Evolutionary conservation across 1,140 invertebrate genomes (phyloP).

Genomic region (Aphaenogaster floridana): DNA sequence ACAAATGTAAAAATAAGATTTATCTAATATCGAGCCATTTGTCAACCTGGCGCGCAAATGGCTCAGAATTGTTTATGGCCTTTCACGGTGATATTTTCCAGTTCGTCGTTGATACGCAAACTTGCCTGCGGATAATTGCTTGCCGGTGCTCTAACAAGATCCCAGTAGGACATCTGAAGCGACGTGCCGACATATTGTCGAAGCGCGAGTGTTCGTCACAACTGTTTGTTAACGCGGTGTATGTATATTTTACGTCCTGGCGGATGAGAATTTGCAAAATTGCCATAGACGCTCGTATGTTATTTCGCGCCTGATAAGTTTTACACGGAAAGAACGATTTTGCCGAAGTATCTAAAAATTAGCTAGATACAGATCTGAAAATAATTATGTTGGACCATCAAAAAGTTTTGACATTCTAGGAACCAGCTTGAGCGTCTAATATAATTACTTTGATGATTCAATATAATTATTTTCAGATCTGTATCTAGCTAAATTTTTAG

Average conservation of each 20-base stretch:
- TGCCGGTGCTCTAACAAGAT: slow-evolving; percentile 22
- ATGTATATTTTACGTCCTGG: slow-evolving; percentile 8
- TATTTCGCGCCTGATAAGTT: background rate
- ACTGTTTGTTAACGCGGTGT: slow-evolving; percentile 15
- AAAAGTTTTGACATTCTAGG: too few relatives aligned
- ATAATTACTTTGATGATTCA: too few relatives aligned
- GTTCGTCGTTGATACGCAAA: slow-evolving; percentile 3
- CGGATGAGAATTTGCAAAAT: slow-evolving; percentile 4
- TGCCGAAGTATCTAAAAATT: too few relatives aligned
- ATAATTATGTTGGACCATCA: too few relatives aligned
- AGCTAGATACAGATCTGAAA: too few relatives aligned
- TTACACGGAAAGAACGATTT: background rate
- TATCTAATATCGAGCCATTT: background rate
- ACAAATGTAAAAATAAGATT: background rate
- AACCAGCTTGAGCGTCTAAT: too few relatives aligned
- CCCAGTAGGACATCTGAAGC: slow-evolving; percentile 7
- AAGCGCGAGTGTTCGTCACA: background rate
- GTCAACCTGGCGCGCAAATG: background rate
- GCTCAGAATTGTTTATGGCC: slow-evolving; percentile 11
- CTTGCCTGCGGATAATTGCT: slow-evolving; percentile 35
- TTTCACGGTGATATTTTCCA: slow-evolving; percentile 27
- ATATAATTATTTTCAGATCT: too few relatives aligned
- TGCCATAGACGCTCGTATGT: background rate
- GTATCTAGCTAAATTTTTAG: too few relatives aligned
- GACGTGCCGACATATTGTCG: slow-evolving; percentile 32